Conservation (phyloP, 2,113 vertebrate species). For the Alethe diademata region DNA sequence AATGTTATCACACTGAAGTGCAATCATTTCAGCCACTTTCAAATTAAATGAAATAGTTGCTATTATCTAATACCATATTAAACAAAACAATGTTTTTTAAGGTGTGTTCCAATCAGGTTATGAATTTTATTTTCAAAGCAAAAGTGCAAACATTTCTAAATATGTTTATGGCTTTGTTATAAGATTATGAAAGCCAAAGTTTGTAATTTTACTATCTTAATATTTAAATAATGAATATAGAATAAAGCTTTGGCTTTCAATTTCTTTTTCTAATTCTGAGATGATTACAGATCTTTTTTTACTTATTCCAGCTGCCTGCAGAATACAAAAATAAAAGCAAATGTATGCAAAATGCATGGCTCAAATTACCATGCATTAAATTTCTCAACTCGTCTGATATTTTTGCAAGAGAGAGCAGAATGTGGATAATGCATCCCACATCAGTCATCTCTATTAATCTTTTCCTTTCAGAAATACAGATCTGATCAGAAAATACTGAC, state of each 20-base stretch:
- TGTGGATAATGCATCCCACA: neutral
- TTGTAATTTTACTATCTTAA: neutral
- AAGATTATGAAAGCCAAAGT: neutral
- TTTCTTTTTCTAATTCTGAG: neutral
- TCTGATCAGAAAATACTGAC: neutral
- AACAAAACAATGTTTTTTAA: neutral
- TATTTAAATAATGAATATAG: neutral
- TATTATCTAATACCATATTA: neutral
- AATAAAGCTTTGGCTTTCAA: neutral
- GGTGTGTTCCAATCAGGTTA: neutral
- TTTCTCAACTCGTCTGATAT: neutral
- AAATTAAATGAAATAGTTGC: neutral
- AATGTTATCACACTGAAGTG: neutral
- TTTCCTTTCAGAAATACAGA: neutral
- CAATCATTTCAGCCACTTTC: neutral
- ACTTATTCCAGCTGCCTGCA: constrained; percentile 1
- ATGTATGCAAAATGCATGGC: constrained; percentile 18
- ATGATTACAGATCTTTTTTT: neutral
- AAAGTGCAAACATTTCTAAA: neutral
- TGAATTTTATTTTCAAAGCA: neutral
- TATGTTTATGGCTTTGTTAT: neutral
- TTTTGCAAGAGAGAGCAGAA: neutral
- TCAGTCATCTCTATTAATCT: neutral
- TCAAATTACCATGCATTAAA: neutral
- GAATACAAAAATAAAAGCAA: constrained; percentile 13